Percentiles rank a stretch among this genome's conserved stretches.
phyloP scores from a whole-genome alignment of 2,113 vertebrate species.

The Rhabdomys dilectus region DNA sequence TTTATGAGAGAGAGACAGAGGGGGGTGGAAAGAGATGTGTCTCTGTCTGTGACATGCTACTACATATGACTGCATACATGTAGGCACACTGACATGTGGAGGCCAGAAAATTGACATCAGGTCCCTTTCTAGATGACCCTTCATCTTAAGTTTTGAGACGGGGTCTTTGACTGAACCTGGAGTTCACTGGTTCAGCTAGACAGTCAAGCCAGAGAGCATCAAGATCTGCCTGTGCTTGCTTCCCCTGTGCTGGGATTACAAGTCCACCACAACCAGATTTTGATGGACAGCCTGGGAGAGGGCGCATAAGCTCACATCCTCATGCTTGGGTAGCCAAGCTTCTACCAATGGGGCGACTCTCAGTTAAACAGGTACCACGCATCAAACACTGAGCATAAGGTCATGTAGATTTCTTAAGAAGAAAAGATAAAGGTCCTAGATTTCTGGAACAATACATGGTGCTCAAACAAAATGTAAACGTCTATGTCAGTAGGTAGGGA shows the following conservation, averaged over 20 bases:
- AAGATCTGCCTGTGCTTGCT: not conserved
- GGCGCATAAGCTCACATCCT: no score
- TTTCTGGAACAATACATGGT: not conserved
- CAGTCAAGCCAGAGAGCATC: no score
- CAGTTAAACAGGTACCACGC: not conserved
- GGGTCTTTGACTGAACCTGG: not conserved
- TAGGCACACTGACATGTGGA: not conserved
- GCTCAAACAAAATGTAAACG: not conserved
- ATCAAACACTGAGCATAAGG: not conserved
- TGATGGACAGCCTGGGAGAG: not conserved
- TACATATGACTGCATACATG: no score
- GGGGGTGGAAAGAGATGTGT: no score
- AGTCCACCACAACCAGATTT: not conserved
- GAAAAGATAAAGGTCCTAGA: not conserved
- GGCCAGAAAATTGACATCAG: not conserved
- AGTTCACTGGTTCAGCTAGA: not conserved
- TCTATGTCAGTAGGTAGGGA: not conserved
- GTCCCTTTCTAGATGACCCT: not conserved
- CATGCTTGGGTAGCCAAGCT: not conserved
- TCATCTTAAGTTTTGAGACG: not conserved
- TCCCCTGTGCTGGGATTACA: not conserved
- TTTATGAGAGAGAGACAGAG: no score
- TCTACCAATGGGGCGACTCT: not conserved
- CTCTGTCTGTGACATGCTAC: not conserved
- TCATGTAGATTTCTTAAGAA: slow-evolving; percentile 30